These are phyloP conservation scores for Scolopax rusticola DNA, from an alignment of 2,797 vertebrate genomes.

Conservation along the genomic window DNA sequence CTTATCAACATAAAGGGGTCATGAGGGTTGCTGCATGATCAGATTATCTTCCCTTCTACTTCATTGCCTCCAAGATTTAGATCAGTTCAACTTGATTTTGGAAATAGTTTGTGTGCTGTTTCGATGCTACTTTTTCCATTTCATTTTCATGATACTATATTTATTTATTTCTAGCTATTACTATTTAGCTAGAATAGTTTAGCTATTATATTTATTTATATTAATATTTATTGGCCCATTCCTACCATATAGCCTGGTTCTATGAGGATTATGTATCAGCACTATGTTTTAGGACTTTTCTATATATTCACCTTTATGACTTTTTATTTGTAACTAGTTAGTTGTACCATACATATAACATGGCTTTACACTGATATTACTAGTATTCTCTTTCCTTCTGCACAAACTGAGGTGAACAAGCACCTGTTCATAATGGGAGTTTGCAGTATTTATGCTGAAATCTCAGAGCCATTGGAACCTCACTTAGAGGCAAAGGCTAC, in stretches of 20 bases:
- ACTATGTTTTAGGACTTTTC: neutral
- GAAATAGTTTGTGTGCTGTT: neutral
- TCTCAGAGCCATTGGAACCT: neutral
- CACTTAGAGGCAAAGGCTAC: neutral
- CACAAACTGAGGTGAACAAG: neutral
- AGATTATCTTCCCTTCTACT: slow-evolving; percentile 42
- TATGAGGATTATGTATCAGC: neutral
- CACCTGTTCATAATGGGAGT: neutral
- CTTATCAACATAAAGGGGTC: slow-evolving; percentile 40
- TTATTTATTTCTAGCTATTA: neutral
- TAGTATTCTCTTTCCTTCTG: neutral
- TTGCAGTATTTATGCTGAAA: neutral
- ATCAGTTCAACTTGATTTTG: neutral
- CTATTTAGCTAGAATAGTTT: neutral
- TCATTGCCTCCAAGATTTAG: neutral
- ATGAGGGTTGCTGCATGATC: slow-evolving; percentile 38
- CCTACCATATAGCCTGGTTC: neutral
- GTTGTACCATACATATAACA: neutral
- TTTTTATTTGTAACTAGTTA: neutral
- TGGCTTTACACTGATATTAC: neutral
- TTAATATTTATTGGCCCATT: neutral
- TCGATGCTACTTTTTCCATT: neutral
- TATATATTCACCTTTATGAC: neutral
- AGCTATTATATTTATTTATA: neutral
- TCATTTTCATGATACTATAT: neutral